Evolutionary conservation across 2,888 invertebrate species (phyloP), one percentile per base, ranked within the genome.

Genomic region (Onthophagus sagittarius): DNA sequence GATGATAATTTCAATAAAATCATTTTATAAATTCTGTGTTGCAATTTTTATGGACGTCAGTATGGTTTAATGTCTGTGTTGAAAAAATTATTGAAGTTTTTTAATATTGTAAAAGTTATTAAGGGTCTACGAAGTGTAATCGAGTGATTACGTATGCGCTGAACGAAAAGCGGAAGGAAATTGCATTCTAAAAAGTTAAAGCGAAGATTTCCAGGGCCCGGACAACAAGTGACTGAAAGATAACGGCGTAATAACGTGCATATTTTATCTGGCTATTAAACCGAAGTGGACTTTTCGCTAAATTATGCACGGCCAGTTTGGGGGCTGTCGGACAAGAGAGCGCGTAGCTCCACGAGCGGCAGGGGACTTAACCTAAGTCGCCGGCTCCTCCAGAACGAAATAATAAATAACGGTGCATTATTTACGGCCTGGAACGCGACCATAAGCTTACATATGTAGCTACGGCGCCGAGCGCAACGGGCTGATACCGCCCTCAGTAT

Each of bases 401-500:
- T 67, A 67, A 67, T 67, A 67, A 67, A 67, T 67, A 71, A 64
- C 72, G 39, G 72, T 33, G 65, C 72, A 33, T 72, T 65, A 72
- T 72, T 72, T 72, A 72, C 39, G 63, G 72, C 53, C 39, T 65
- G 33, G 64, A 72, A 72, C 63, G 64, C 67, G 71, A 33, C 64
- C 72, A 72, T 72, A 72, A 72, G 64, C 72, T 72, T 72, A 72
- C 72, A 72, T 72, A 72, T 72, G 62, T 71, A 64, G 63, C 63
- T 64, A 71, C 67, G 72, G 32, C 63, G 32, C 64, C 63, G 23
- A 23, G 72, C 69, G 53, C 67, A 70, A 53, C 39, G 9, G 39
- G 39, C 39, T 53, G 72, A 74, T 74, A 74, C 69, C 70, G 70
- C 39, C 53, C 33, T 63, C 39, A 69, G 69, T 77, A 77, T 75